These are phyloP conservation scores for Strigops habroptila DNA, from an alignment of 2,113 vertebrate species.

Conservation along the genomic window DNA sequence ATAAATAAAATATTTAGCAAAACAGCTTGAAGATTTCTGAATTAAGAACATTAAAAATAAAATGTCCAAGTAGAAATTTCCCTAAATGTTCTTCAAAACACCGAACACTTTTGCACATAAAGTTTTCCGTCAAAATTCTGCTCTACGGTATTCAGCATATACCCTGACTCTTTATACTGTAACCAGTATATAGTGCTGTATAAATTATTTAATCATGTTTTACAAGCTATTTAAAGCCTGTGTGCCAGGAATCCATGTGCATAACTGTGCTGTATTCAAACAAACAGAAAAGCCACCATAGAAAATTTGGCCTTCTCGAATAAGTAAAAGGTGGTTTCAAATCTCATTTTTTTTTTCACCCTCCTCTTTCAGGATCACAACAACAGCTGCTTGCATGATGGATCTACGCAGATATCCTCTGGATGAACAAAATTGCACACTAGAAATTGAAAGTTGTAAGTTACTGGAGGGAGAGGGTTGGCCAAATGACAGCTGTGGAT, in stretches of 20 bases:
- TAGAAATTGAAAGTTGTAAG: conserved; percentile 97
- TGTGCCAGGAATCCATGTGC: not conserved
- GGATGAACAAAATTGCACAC: conserved; percentile 92
- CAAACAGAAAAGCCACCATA: not conserved
- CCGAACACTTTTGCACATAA: not conserved
- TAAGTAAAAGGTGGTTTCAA: not conserved
- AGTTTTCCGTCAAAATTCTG: not conserved
- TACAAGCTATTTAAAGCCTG: not conserved
- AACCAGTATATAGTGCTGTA: not conserved
- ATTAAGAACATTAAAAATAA: not conserved
- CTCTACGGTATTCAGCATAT: not conserved
- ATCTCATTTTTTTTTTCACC: not conserved
- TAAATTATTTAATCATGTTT: not conserved
- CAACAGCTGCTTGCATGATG: conserved; percentile 97
- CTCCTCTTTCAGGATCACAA: conserved; percentile 82
- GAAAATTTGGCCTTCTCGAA: not conserved
- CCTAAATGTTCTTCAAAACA: not conserved
- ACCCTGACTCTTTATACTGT: not conserved
- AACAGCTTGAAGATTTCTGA: not conserved
- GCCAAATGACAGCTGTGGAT: not conserved
- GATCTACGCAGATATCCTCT: conserved; percentile 90
- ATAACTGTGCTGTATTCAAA: not conserved
- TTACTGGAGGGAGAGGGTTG: conserved; percentile 52
- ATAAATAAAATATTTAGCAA: not conserved
- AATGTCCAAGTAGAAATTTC: not conserved